Conservation (phyloP, 2,888 invertebrate species). For the Hydroisotoma schaefferi region DNA sequence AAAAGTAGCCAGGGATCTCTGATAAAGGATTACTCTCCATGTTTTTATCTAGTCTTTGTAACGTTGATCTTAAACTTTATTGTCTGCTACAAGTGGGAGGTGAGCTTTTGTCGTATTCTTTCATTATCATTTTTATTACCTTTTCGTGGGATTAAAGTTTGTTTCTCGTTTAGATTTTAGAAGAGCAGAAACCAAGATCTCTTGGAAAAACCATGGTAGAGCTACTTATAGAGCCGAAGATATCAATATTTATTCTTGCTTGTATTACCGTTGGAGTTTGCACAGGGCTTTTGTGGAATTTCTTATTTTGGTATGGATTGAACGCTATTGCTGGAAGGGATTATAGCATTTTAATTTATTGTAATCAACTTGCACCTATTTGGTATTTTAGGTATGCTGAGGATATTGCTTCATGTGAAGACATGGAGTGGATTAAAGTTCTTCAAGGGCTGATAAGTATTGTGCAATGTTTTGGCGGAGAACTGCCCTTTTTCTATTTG, state of each 20-base stretch:
- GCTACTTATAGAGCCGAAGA: slow-evolving; percentile 63
- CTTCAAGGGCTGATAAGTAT: slow-evolving; percentile 71
- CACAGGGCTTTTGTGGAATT: slow-evolving; percentile 82
- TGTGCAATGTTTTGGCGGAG: slow-evolving; percentile 77
- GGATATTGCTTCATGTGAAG: slow-evolving; percentile 60
- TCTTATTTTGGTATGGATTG: slow-evolving; percentile 67
- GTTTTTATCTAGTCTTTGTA: slow-evolving; percentile 66
- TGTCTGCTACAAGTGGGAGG: slow-evolving; percentile 47
- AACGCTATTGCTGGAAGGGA: neutral
- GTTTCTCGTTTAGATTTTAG: slow-evolving; percentile 50
- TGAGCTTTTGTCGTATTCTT: slow-evolving; percentile 15
- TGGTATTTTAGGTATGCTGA: slow-evolving; percentile 63
- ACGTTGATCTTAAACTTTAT: slow-evolving; percentile 38
- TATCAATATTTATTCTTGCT: slow-evolving; percentile 73
- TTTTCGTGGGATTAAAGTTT: neutral
- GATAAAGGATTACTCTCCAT: slow-evolving; percentile 70
- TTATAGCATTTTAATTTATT: too few species aligned
- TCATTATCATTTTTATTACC: neutral
- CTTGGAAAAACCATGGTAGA: slow-evolving; percentile 62
- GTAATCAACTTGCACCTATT: too few species aligned
- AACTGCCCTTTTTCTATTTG: slow-evolving; percentile 80
- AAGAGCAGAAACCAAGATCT: slow-evolving; percentile 44
- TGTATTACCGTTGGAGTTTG: slow-evolving; percentile 77
- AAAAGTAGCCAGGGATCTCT: slow-evolving; percentile 61
- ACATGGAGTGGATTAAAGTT: slow-evolving; percentile 64